phyloP scores from a whole-genome alignment of 1,140 invertebrate species.

The Lordiphosa clarofinis region DNA sequence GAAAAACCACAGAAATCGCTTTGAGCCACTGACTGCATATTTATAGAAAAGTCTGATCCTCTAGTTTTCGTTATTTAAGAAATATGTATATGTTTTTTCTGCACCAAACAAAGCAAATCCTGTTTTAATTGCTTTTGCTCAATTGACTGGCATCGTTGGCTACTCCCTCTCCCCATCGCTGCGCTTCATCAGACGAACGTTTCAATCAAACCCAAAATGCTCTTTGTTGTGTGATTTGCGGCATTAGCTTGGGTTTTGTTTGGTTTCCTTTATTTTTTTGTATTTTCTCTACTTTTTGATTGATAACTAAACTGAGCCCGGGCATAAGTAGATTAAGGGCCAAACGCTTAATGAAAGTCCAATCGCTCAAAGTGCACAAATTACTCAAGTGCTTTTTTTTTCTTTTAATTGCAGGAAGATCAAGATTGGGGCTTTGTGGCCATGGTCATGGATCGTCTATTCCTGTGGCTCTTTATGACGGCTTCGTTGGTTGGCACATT shows the following conservation, averaged over 20 bases:
- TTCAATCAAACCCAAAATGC: conserved; percentile 48
- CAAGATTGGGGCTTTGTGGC: conserved; percentile 99
- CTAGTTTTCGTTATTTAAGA: conserved; percentile 48
- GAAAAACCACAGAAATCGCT: conserved; percentile 61
- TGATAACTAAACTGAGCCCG: conserved; percentile 56
- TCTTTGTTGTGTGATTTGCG: conserved; percentile 50
- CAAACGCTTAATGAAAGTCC: conserved; percentile 60
- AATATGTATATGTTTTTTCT: conserved; percentile 2
- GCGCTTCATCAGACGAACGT: conserved; percentile 39
- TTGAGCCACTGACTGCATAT: conserved; percentile 14
- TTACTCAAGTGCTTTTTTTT: conserved; percentile 20
- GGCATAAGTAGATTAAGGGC: conserved; percentile 64
- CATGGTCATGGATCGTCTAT: conserved; percentile 98
- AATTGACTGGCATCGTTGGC: conserved; percentile 70
- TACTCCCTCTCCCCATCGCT: conserved; percentile 12
- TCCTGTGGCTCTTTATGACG: conserved; percentile 97
- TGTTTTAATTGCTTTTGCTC: conserved; percentile 79
- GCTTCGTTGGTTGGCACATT: conserved; percentile 94
- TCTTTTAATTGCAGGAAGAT: conserved; percentile 88
- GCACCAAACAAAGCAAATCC: conserved; percentile 61
- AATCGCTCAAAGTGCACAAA: conserved; percentile 66
- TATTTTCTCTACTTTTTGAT: conserved; percentile 53
- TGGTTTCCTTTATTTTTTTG: conserved; percentile 28
- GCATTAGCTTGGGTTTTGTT: conserved; percentile 16
- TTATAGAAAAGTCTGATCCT: conserved; percentile 10